Percentiles rank a stretch among this genome's conserved stretches.
Evolutionary conservation across 2,888 invertebrate genomes (phyloP).

Genomic region (Chloroclysta siterata): DNA sequence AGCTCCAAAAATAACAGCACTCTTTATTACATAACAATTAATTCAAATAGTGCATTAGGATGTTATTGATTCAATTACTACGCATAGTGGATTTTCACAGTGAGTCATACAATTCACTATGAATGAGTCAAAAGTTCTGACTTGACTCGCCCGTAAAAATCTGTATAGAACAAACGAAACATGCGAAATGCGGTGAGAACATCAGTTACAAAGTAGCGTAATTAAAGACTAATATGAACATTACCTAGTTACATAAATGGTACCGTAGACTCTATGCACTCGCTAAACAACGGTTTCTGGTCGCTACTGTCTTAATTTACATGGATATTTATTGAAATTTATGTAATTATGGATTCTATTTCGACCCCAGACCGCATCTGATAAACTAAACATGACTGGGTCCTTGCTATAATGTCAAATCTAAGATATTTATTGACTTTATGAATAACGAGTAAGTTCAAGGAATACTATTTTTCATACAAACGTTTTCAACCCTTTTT

Average conservation of each 20-base stretch:
- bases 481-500: too few relatives aligned
- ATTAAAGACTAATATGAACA: constrained; percentile 7
- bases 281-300: constrained; percentile 13
- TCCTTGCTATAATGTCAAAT: background rate
- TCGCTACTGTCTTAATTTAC: constrained; percentile 16
- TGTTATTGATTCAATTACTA: constrained; percentile 4
- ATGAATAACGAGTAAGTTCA: too few relatives aligned
- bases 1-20: background rate
- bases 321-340: constrained; percentile 10
- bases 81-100: constrained; percentile 8
- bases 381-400: background rate
- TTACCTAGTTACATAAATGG: constrained; percentile 2
- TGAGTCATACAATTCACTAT: constrained; percentile 19
- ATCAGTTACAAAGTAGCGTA: background rate
- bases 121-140: constrained; percentile 15
- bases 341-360: constrained; percentile 13
- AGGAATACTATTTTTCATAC: too few relatives aligned
- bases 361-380: background rate
- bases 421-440: background rate
- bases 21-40: background rate
- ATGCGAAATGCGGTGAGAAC: background rate
- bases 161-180: background rate
- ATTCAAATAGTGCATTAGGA: background rate
- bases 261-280: constrained; percentile 20
- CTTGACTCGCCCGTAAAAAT: constrained; percentile 10